Percentiles rank a stretch among this genome's conserved stretches.
phyloP scores from a whole-genome alignment of 1,140 invertebrate species.

The Spodoptera frugiperda region DNA sequence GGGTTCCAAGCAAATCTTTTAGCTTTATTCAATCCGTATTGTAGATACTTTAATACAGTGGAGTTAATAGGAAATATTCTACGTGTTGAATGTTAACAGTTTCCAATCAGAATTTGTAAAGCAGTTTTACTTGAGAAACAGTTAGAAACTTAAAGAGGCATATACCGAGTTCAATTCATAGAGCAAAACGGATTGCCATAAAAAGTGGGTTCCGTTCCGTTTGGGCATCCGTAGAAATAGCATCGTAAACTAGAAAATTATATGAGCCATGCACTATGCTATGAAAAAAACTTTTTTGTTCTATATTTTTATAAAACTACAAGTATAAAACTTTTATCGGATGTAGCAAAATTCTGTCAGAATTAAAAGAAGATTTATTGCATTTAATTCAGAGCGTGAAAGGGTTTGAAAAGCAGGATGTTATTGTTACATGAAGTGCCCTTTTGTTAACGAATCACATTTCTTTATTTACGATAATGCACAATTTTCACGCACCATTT shows the following conservation, averaged over 20 bases:
- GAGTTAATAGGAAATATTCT: too few species aligned
- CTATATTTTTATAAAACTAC: neutral
- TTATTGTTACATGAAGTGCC: constrained; percentile 55
- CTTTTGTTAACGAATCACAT: constrained; percentile 56
- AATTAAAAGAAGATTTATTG: constrained; percentile 65
- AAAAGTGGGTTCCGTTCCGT: neutral
- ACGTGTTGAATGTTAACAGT: neutral
- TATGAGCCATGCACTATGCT: constrained; percentile 5
- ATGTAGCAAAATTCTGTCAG: constrained; percentile 34
- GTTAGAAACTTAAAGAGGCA: neutral
- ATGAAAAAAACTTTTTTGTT: constrained; percentile 1
- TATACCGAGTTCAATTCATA: neutral
- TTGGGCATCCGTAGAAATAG: neutral
- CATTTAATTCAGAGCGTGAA: constrained; percentile 56
- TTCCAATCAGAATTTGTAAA: constrained; percentile 1
- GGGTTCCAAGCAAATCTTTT: too few species aligned
- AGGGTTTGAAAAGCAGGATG: constrained; percentile 58
- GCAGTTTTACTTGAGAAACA: neutral
- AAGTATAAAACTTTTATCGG: constrained; percentile 27
- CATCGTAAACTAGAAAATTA: constrained; percentile 6
- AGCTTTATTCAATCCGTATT: too few species aligned
- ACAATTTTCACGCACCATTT: constrained; percentile 67
- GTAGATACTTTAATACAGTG: too few species aligned
- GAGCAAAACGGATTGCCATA: neutral
- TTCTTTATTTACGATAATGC: constrained; percentile 67